A percentile compares a stretch with the other conserved stretches of the same genome.
Evolutionary conservation across 1,140 invertebrate species (phyloP).

Genomic region (Halictus rubicundus): DNA sequence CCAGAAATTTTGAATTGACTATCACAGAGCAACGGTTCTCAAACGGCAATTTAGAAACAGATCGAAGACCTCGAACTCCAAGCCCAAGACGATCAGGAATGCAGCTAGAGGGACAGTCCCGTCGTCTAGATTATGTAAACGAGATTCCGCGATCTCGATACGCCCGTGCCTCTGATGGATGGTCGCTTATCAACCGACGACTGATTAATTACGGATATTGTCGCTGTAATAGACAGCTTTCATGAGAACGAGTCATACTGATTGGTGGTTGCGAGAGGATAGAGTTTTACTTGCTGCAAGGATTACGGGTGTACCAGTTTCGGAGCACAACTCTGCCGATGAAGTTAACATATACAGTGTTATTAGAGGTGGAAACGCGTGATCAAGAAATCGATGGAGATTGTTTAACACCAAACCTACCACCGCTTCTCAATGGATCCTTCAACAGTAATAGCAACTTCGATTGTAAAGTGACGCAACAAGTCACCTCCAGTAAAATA

Average conservation of each 20-base stretch:
- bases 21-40: too few relatives aligned
- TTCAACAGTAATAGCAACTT: too few relatives aligned
- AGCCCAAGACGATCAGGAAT: not conserved
- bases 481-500: too few relatives aligned
- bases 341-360: too few relatives aligned
- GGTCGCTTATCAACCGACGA: not conserved
- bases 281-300: not conserved
- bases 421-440: too few relatives aligned
- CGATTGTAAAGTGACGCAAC: not conserved
- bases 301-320: not conserved
- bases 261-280: not conserved
- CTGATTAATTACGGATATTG: not conserved
- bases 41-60: too few relatives aligned
- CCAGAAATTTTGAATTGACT: too few relatives aligned
- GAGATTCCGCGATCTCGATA: not conserved
- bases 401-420: too few relatives aligned
- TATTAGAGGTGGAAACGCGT: too few relatives aligned
- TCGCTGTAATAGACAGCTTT: not conserved
- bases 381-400: too few relatives aligned
- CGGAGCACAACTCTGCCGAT: too few relatives aligned
- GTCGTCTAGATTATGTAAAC: not conserved
- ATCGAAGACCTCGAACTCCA: not conserved
- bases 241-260: not conserved
- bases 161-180: not conserved
- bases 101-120: too few relatives aligned